These are phyloP conservation scores for Himalopsyche anomala DNA, from an alignment of 2,888 invertebrate genomes.

Conservation along the genomic window DNA sequence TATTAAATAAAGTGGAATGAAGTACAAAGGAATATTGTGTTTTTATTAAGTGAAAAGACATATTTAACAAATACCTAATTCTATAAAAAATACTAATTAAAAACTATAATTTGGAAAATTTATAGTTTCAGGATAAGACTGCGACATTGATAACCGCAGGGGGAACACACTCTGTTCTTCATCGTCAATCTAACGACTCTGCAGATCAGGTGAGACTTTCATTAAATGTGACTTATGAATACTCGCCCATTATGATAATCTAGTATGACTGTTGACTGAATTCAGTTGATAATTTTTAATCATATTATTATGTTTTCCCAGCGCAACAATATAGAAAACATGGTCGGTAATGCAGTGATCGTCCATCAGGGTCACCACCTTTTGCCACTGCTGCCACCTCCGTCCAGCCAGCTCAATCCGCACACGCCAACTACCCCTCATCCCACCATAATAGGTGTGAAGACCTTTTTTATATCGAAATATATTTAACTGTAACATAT, in stretches of 20 bases:
- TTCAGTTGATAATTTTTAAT: neutral
- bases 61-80: too few species aligned
- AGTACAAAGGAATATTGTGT: too few species aligned
- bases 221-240: conserved; percentile 39
- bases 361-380: conserved; percentile 86
- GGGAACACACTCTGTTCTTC: conserved; percentile 57
- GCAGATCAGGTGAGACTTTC: conserved; percentile 52
- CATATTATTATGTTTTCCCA: conserved; percentile 40
- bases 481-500: too few species aligned
- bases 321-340: conserved; percentile 67
- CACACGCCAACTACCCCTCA: conserved; percentile 71
- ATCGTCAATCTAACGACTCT: conserved; percentile 57
- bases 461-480: conserved; percentile 54
- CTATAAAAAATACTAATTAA: too few species aligned
- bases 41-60: too few species aligned
- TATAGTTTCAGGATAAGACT: conserved; percentile 71
- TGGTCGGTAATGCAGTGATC: conserved; percentile 81
- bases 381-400: conserved; percentile 82
- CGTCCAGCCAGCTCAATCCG: conserved; percentile 66
- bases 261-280: neutral
- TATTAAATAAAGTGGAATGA: too few species aligned
- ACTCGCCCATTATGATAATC: too few species aligned
- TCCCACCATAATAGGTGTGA: conserved; percentile 75
- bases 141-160: conserved; percentile 54
- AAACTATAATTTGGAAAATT: conserved; percentile 44